Evolutionary conservation across 2,113 vertebrate genomes (phyloP).

Genomic region (Recurvirostra avosetta): DNA sequence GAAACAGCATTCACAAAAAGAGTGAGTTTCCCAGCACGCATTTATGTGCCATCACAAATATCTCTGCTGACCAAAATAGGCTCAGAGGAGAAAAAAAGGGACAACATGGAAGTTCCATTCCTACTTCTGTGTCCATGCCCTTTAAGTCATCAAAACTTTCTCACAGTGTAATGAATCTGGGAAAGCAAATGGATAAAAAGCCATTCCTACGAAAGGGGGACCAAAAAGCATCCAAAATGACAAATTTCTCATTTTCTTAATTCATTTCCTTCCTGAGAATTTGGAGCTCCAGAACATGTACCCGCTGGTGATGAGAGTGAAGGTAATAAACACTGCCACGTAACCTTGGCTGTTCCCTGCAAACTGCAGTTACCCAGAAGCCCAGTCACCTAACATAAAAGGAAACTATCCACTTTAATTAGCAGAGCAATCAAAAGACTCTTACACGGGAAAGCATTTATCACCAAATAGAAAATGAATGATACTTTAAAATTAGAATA

Average conservation of each 20-base stretch:
- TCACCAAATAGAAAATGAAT: slow-evolving; percentile 65
- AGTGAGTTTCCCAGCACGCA: neutral
- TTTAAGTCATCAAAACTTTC: neutral
- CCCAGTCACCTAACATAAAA: slow-evolving; percentile 55
- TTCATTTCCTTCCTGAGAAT: neutral
- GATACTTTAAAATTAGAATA: slow-evolving; percentile 68
- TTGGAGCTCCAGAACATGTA: neutral
- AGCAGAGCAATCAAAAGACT: slow-evolving; percentile 60
- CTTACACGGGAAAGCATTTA: slow-evolving; percentile 55
- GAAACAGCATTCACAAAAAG: neutral
- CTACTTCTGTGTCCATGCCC: neutral
- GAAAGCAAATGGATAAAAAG: neutral
- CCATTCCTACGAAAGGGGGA: neutral
- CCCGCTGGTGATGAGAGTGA: neutral
- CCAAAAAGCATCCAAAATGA: neutral
- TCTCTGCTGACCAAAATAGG: neutral
- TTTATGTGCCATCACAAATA: neutral
- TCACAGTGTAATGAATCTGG: neutral
- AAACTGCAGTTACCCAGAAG: slow-evolving; percentile 51
- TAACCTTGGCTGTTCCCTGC: slow-evolving; percentile 49
- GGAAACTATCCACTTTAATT: slow-evolving; percentile 62
- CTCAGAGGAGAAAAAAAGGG: neutral
- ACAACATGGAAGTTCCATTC: neutral
- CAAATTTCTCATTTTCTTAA: neutral
- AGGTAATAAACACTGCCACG: slow-evolving; percentile 19